Percentiles rank a stretch among this genome's conserved stretches.
These are phyloP conservation scores for Polyploca ridens DNA, from an alignment of 2,888 invertebrate species.

Conservation along the genomic window DNA sequence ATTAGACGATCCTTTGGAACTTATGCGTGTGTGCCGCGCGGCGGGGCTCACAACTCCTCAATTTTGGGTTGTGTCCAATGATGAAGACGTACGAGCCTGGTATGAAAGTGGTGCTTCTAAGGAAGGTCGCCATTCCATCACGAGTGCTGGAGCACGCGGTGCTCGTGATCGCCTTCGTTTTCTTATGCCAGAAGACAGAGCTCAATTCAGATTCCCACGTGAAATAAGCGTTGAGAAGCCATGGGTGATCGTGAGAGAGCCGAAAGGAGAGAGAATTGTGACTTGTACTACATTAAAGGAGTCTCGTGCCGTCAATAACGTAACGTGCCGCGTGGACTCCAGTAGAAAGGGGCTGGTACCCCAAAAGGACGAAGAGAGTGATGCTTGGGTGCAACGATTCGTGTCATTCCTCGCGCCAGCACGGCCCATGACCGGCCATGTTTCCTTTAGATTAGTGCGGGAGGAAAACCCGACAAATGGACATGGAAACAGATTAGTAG, in stretches of 20 bases:
- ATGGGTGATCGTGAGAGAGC: slow-evolving; percentile 91
- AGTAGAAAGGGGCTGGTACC: slow-evolving; percentile 88
- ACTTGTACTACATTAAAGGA: slow-evolving; percentile 94
- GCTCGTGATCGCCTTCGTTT: slow-evolving; percentile 89
- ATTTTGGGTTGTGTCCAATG: slow-evolving; percentile 87
- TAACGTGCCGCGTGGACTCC: slow-evolving; percentile 90
- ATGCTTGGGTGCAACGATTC: slow-evolving; percentile 89
- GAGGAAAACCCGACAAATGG: slow-evolving; percentile 82
- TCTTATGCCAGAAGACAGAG: slow-evolving; percentile 86
- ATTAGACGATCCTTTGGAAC: slow-evolving; percentile 91
- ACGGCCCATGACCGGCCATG: slow-evolving; percentile 89
- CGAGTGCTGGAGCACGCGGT: slow-evolving; percentile 90
- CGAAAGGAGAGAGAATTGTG: slow-evolving; percentile 90
- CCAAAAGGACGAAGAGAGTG: slow-evolving; percentile 87
- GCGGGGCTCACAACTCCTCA: slow-evolving; percentile 88
- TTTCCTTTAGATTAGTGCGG: slow-evolving; percentile 90
- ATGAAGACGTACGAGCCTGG: slow-evolving; percentile 87
- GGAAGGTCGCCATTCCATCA: slow-evolving; percentile 87
- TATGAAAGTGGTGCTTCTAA: slow-evolving; percentile 87
- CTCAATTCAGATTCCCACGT: slow-evolving; percentile 87
- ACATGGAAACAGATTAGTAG: slow-evolving; percentile 65
- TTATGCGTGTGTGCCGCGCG: slow-evolving; percentile 88
- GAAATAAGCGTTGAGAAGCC: slow-evolving; percentile 90
- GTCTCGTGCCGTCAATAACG: slow-evolving; percentile 91
- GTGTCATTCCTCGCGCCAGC: slow-evolving; percentile 87